Base-by-base conservation (phyloP, 1,140 invertebrate genomes). In the Mycetomoellerius zeteki region DNA sequence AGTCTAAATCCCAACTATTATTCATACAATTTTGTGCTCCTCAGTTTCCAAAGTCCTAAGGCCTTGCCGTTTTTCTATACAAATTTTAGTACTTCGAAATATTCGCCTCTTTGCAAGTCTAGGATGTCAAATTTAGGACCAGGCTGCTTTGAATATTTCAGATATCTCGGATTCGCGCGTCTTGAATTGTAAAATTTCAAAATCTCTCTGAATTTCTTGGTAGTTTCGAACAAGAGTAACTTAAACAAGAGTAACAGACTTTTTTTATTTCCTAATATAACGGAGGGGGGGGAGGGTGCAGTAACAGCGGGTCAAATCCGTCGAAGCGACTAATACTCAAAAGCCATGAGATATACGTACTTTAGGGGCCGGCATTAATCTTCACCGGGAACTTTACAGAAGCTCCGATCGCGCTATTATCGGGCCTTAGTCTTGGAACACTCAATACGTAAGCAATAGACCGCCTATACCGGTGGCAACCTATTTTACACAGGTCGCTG, bases 401-500 rank as follows among this genome's bases (percentile, higher is more conserved):
- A n/a, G 69, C 69, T 50, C 54, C 69, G 69, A 84, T 84, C 69
- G 56, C n/a, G 69, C 80, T 75, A 82, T 82, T 82, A 75, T 84
- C 80, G 69, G 4, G 12, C 54, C 21, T 56, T 75, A 84, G 69
- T 84, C 69, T 82, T 54, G 37, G 54, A 60, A 50, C 80, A 62
- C 69, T 72, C 80, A 21, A 27, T 84, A 82, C 37, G 67, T 60
- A 84, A 60, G 80, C 80, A 82, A 47, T 73, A 47, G 52, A n/a
- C 50, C 54, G 56, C 14, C 56, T 84, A 62, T 84, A 84, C 16
- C 37, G 52, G 6, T 19, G 21, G 27, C 72, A 71, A 62, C 52
- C 80, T 86, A 88, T 88, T 86, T 89, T 86, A 80, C 87, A 86
- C 87, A 58, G 72, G 43, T 85, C 81, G 56, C n/a, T 52, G 87